Conservation (phyloP, 92 coral and sea anemone species). For the Actinostola sp. region DNA sequence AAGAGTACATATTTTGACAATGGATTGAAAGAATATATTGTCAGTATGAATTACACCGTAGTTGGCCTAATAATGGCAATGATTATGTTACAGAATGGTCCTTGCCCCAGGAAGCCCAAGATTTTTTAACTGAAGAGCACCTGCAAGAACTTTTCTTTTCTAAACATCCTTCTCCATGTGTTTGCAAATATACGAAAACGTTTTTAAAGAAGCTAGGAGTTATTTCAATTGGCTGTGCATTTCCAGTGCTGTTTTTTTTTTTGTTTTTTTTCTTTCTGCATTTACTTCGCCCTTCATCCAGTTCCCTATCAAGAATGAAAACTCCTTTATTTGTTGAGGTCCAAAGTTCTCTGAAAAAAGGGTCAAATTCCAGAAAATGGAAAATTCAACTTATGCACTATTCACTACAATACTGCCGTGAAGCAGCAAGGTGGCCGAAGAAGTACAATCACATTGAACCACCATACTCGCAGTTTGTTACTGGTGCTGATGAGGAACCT, state of each 20-base stretch:
- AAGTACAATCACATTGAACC: constrained; percentile 23
- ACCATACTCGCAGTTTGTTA: constrained; percentile 55
- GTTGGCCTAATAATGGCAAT: constrained; percentile 68
- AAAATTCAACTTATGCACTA: constrained; percentile 29
- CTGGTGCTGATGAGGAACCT: constrained; percentile 62
- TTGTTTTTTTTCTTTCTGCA: constrained; percentile 40
- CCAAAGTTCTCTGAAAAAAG: constrained; percentile 44
- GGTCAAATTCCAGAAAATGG: constrained; percentile 38
- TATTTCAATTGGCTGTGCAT: constrained; percentile 44
- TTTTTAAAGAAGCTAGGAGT: constrained; percentile 47
- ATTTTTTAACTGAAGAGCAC: constrained; percentile 48
- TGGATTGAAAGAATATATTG: constrained; percentile 58
- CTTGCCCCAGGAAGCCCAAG: constrained; percentile 65
- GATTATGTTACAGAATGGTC: constrained; percentile 70
- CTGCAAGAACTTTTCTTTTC: constrained; percentile 52
- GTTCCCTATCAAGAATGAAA: constrained; percentile 35
- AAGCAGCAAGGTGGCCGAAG: constrained; percentile 54
- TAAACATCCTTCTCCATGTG: constrained; percentile 23
- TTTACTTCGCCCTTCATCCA: constrained; percentile 42
- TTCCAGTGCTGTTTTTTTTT: too few species aligned
- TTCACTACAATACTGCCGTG: constrained; percentile 33
- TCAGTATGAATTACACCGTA: constrained; percentile 50
- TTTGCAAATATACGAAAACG: constrained; percentile 36
- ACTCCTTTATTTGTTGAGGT: constrained; percentile 22
- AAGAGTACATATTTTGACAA: constrained; percentile 46